Conservation (phyloP, 2,888 invertebrate genomes). For the Caenorhabditis sp. region DNA sequence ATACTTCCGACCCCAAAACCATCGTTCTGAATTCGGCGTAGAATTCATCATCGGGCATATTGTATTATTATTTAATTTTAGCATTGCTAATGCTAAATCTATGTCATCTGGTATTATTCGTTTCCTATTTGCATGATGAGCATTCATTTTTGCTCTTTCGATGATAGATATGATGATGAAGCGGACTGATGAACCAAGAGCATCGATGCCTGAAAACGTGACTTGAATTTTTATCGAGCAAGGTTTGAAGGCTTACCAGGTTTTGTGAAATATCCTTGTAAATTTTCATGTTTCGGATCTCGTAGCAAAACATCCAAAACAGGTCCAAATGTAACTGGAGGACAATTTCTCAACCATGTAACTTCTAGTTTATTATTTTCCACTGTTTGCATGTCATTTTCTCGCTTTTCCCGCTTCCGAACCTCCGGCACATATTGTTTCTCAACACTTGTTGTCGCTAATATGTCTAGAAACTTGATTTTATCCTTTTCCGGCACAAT, state of each 20-base stretch:
- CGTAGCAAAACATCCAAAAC: background rate
- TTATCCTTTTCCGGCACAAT: constrained; percentile 10
- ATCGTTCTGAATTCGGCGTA: constrained; percentile 1
- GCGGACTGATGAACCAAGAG: constrained; percentile 18
- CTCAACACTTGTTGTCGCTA: constrained; percentile 2
- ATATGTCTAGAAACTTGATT: constrained; percentile 4
- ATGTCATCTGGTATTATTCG: constrained; percentile 26
- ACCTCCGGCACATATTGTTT: background rate
- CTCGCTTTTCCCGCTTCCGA: too few relatives aligned
- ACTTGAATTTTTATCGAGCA: background rate
- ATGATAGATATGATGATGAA: constrained; percentile 21
- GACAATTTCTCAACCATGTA: background rate
- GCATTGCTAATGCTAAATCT: constrained; percentile 12
- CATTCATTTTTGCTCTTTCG: constrained; percentile 10
- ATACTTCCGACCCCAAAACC: constrained; percentile 29
- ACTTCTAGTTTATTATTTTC: background rate
- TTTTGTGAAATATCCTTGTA: background rate
- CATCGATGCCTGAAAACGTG: background rate
- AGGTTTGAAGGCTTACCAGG: background rate
- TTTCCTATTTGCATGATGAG: constrained; percentile 16
- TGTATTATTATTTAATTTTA: constrained; percentile 12
- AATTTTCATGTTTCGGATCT: background rate
- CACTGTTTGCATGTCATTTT: background rate
- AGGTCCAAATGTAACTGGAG: background rate
- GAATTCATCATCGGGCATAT: constrained; percentile 11